These are phyloP conservation scores for Eubasilissa splendida DNA, from an alignment of 2,888 invertebrate genomes.

Conservation along the genomic window DNA sequence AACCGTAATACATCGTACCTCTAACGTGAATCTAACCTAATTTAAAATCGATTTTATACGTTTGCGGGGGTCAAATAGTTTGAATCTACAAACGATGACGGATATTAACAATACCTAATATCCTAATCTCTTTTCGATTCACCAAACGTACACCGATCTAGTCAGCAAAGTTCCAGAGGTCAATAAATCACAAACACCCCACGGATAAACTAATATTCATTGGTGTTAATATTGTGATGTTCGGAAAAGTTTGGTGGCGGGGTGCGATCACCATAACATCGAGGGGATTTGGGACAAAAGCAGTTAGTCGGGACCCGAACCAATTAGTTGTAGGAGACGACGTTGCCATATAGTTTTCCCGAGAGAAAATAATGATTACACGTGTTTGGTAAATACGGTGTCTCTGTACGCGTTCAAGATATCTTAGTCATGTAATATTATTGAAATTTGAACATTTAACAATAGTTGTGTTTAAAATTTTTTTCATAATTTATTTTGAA, in stretches of 20 bases:
- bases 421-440: too few relatives aligned
- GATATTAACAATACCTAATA: background rate
- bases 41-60: too few relatives aligned
- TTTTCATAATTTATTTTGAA: too few relatives aligned
- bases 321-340: constrained; percentile 20
- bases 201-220: constrained; percentile 37
- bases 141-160: background rate
- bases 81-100: too few relatives aligned
- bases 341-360: constrained; percentile 10
- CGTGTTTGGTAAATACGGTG: background rate
- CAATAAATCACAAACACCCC: constrained; percentile 22
- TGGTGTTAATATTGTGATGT: constrained; percentile 34
- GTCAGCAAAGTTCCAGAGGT: constrained; percentile 11
- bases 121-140: constrained; percentile 14
- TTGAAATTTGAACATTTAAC: too few relatives aligned
- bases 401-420: background rate
- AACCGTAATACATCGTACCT: too few relatives aligned
- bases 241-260: constrained; percentile 23
- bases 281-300: constrained; percentile 17
- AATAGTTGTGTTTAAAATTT: too few relatives aligned
- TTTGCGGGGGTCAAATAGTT: too few relatives aligned
- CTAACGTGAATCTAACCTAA: too few relatives aligned
- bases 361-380: background rate
- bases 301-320: constrained; percentile 42
- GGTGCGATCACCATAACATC: constrained; percentile 28